Evolutionary conservation across 2,797 vertebrate species (phyloP).

Genomic region (Petrocephalus sullivani): DNA sequence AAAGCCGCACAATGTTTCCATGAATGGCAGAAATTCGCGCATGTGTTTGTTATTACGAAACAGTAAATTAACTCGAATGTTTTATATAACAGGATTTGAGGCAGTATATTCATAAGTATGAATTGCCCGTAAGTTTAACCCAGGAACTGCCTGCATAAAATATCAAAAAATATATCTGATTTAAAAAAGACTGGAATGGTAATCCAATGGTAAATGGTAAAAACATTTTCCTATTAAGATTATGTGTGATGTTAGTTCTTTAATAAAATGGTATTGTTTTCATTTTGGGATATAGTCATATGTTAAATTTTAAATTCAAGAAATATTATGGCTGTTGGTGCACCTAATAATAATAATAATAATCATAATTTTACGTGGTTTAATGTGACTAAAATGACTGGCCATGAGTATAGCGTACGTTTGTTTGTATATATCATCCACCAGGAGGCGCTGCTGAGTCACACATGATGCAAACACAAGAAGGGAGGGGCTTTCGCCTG

Average conservation of each 20-base stretch:
- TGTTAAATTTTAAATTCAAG: neutral
- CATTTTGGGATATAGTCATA: too few species aligned
- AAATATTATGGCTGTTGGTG: neutral
- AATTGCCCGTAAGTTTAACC: neutral
- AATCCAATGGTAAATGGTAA: too few species aligned
- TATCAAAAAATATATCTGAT: neutral
- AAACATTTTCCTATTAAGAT: too few species aligned
- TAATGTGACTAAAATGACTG: neutral
- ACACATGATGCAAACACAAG: neutral
- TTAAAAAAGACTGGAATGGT: too few species aligned
- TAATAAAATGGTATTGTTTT: too few species aligned
- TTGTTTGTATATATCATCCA: constrained; percentile 32
- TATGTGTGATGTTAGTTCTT: too few species aligned
- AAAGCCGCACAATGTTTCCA: too few species aligned
- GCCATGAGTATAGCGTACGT: neutral
- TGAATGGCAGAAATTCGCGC: neutral
- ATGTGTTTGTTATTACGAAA: neutral
- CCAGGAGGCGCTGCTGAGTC: constrained; percentile 45
- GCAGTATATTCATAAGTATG: neutral
- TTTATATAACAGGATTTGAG: neutral
- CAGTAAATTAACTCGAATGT: neutral
- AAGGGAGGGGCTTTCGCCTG: neutral
- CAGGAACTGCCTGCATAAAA: neutral
- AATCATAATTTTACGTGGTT: neutral
- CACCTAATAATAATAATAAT: neutral